Evolutionary conservation across 2,888 invertebrate species (phyloP).

Genomic region (Metellina segmentata): DNA sequence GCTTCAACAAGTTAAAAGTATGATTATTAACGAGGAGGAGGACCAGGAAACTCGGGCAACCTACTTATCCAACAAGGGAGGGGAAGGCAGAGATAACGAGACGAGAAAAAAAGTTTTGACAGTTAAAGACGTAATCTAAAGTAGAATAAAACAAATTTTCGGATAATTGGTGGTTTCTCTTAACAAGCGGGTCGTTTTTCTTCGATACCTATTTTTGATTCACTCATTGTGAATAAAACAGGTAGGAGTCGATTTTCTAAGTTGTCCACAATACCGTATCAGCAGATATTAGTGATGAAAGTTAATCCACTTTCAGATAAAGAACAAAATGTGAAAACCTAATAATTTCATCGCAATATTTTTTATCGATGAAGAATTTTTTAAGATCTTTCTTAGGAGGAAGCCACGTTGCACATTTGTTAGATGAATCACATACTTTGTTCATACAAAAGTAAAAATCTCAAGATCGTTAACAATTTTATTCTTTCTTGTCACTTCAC

Average conservation of each 20-base stretch:
- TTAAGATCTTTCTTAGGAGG: too few relatives aligned
- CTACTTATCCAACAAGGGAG: background rate
- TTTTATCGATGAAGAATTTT: too few relatives aligned
- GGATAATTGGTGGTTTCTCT: conserved; percentile 9
- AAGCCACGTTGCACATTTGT: too few relatives aligned
- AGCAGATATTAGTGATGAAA: conserved; percentile 39
- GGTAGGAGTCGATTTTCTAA: background rate
- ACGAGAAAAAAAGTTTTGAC: conserved; percentile 11
- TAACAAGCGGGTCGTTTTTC: conserved; percentile 12
- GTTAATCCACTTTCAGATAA: background rate
- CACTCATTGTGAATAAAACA: conserved; percentile 8
- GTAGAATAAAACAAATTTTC: conserved; percentile 1
- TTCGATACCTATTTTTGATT: conserved; percentile 12
- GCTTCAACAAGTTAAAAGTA: background rate
- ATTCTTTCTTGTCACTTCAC: too few relatives aligned
- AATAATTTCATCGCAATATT: too few relatives aligned
- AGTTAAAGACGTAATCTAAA: background rate
- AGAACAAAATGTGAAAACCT: too few relatives aligned
- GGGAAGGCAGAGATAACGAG: conserved; percentile 1
- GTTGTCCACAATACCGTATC: conserved; percentile 2
- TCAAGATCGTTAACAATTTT: too few relatives aligned
- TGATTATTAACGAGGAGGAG: background rate
- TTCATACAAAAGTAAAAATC: too few relatives aligned
- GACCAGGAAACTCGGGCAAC: background rate
- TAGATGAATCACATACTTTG: too few relatives aligned